Evolutionary conservation across 2,797 vertebrate species (phyloP), one percentile per base, ranked within the genome.

Genomic region (Cuniculus paca): DNA sequence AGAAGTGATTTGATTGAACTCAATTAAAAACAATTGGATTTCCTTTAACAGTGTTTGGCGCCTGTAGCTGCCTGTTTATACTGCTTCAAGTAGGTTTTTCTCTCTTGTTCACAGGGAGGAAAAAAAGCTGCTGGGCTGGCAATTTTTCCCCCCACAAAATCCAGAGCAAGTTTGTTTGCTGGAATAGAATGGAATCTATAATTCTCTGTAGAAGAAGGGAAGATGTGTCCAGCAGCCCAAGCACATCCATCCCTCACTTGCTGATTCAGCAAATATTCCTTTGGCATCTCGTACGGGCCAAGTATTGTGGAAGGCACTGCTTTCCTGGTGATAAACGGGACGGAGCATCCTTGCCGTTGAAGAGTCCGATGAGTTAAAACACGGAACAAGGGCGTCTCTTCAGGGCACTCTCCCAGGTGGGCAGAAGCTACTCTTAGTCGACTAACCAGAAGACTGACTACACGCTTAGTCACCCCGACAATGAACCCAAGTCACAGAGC

Each of bases 11-110:
- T 85, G 50, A 95, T 36, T 58, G 42, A 95, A 94, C 36, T 92
- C 81, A 92, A 61, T 75, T 85, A 94, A 91, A 94, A 94, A 79
- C 52, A 88, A 94, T 50, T 95, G 13, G 82, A 75, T 91, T 90
- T 68, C 50, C 48, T 92, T 74, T 89, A 84, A 84, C 94, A 36
- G 60, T 81, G 34, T 81, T 89, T 78, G n/a, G 26, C 82, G 31
- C n/a, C 81, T 95, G n/a, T 58, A 52, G 81, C 63, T 91, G 42
- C 75, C 20, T 82, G 19, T 91, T 90, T 92, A 79, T 4, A 83
- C 26, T 17, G 61, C 36, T 45, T 58, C 5, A 31, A 24, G 75
- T 28, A 6, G 68, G 60, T n/a, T 60, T 58, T 56, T 56, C 31
- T 5, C 65, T 80, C 34, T 78, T 58, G 22, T 58, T 77, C 24